Base-by-base conservation (phyloP, 2,113 vertebrate genomes). In the Diadophis punctatus region DNA sequence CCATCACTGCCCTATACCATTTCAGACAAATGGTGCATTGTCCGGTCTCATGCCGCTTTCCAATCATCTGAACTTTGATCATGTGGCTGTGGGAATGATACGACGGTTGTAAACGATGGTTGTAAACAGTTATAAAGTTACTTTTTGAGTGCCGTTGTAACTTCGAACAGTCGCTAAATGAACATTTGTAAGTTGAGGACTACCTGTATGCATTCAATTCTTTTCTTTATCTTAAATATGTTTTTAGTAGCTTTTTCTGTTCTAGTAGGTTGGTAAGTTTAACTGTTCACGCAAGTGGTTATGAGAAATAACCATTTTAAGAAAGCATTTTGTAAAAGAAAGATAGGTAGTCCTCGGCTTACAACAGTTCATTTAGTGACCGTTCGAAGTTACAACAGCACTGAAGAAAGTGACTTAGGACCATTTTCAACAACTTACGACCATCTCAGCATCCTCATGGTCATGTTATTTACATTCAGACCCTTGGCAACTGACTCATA, bases 271-370 rank as follows among this genome's bases (percentile, higher is more conserved):
- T 68, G 63, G 30, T 6, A 8, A 11, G 20, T 56, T 85, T 55
- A 14, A 39, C 8, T 23, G 90, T 27, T 27, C 46, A 63, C 4
- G 30, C 46, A 51, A 55, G 25, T 92, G 34, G 14, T 30, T 39
- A 16, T 27, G 34, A 74, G 14, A 46, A 55, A 14, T 10, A 43
- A 60, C 51, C 14, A 43, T 85, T 92, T 55, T 68, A 53, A 22
- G 87, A 8, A 39, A 9, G 8, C 88, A 93, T 93, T 91, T 94
- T 86, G 56, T 39, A 51, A 63, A 87, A 87, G 30, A 88, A 39
- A 88, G 22, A 22, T 6, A 7, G 5, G 20, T 55, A 55, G 5
- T 22, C 53, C 1, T 53, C 12, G 9, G 12, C 7, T 23, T 56
- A 56, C 55, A 56, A 25, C 55, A 56, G 56, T 23, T 58, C 7